Conservation (phyloP, 2,113 vertebrate genomes). For the Apus apus region DNA sequence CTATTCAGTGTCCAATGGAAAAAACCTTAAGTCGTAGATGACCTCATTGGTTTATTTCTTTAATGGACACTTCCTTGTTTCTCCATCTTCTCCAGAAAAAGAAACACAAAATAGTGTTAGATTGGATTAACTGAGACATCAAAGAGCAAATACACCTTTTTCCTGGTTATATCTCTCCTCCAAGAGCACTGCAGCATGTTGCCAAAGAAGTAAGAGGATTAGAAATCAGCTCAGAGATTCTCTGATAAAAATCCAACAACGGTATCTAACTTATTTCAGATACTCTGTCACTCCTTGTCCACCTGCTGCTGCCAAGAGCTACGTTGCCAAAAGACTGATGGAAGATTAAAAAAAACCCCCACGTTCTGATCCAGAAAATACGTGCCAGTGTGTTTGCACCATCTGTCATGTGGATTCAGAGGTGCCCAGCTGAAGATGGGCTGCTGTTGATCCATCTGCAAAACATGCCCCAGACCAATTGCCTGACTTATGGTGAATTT, state of each 20-base stretch:
- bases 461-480: conserved; percentile 11
- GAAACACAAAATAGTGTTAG: neutral
- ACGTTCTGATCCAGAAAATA: conserved; percentile 40
- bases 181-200: neutral
- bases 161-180: neutral
- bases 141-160: neutral
- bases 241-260: conserved; percentile 39
- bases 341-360: neutral
- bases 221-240: neutral
- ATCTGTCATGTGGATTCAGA: conserved; percentile 55
- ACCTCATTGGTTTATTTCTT: neutral
- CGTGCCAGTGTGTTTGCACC: conserved; percentile 24
- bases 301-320: conserved; percentile 25
- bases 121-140: neutral
- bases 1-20: neutral
- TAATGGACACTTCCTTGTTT: neutral
- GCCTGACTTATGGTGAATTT: conserved; percentile 1
- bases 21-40: rapidly evolving
- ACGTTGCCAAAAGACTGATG: conserved; percentile 7
- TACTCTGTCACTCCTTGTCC: neutral
- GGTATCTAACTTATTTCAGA: conserved; percentile 32
- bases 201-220: conserved; percentile 8
- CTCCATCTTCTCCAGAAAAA: neutral
- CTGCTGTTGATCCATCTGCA: conserved; percentile 50
- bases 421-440: conserved; percentile 38